Evolutionary conservation across 2,888 invertebrate species (phyloP).

Genomic region (Patella pellucida): DNA sequence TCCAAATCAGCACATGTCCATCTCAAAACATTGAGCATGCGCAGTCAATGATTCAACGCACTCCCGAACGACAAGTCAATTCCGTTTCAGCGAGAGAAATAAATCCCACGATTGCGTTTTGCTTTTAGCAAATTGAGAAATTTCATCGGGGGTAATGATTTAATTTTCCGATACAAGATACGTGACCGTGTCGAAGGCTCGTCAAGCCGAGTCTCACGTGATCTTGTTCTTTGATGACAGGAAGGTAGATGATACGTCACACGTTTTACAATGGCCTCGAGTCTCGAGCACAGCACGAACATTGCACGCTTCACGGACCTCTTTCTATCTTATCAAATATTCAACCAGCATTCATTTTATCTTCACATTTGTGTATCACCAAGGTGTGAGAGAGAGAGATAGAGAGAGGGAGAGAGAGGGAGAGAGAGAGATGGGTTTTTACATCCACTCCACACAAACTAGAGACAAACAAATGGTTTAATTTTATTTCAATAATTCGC

Average conservation of each 20-base stretch:
- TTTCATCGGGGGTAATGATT: constrained; percentile 7
- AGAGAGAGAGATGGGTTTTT: no score
- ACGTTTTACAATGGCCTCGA: constrained; percentile 5
- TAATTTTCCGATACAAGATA: constrained; percentile 10
- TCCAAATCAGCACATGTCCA: constrained; percentile 2
- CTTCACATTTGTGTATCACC: no score
- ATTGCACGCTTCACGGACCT: background rate
- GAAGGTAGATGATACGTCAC: constrained; percentile 5
- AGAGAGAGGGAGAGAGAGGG: no score
- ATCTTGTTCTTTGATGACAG: constrained; percentile 3
- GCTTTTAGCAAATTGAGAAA: constrained; percentile 7
- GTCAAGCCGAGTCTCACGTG: background rate
- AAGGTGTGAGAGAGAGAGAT: no score
- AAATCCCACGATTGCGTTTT: constrained; percentile 6
- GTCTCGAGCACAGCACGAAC: background rate
- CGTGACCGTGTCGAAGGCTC: background rate
- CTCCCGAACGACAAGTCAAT: constrained; percentile 4
- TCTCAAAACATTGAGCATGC: constrained; percentile 4
- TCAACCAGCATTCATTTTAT: no score
- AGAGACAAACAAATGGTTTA: no score
- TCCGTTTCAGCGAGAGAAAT: constrained; percentile 5
- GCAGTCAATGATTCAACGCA: background rate
- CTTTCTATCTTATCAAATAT: no score
- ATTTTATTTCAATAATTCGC: no score
- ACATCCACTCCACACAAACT: no score